A percentile compares a stretch with the other conserved stretches of the same genome.
phyloP scores from a whole-genome alignment of 2,113 vertebrate genomes.

The Burhinus bistriatus region DNA sequence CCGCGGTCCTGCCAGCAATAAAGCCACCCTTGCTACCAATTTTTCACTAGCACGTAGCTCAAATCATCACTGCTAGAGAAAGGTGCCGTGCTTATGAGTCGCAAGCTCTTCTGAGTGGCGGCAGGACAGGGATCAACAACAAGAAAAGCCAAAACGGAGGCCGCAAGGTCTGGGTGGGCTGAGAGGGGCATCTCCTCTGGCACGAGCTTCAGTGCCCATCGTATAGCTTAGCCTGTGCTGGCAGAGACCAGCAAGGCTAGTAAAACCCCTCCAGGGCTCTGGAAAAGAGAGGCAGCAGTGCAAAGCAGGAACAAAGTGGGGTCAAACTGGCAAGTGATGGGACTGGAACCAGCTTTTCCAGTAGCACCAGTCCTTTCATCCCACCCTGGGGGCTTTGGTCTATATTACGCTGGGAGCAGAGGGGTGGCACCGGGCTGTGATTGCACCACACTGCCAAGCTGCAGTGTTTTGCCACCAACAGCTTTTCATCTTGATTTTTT shows the following conservation, averaged over 20 bases:
- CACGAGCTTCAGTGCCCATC: background rate
- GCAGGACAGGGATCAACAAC: background rate
- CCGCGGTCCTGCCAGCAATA: constrained; percentile 10
- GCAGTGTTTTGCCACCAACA: background rate
- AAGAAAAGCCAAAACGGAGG: background rate
- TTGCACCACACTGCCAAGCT: background rate
- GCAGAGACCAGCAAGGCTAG: background rate
- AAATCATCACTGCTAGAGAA: background rate
- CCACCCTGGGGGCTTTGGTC: background rate
- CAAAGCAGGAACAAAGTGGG: background rate
- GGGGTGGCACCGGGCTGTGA: background rate
- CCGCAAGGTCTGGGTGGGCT: background rate
- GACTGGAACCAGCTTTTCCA: background rate
- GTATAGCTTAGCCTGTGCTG: background rate
- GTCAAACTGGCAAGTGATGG: background rate
- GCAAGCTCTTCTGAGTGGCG: rapidly evolving
- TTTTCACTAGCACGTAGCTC: background rate
- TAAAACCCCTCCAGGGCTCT: background rate
- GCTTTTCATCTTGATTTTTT: background rate
- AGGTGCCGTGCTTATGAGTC: background rate
- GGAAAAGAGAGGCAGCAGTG: background rate
- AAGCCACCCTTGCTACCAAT: constrained; percentile 42
- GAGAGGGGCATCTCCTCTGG: rapidly evolving
- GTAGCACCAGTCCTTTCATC: background rate
- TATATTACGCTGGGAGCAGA: background rate